Conservation (phyloP, 2,888 invertebrate species). For the Boloria euphrosyne region DNA sequence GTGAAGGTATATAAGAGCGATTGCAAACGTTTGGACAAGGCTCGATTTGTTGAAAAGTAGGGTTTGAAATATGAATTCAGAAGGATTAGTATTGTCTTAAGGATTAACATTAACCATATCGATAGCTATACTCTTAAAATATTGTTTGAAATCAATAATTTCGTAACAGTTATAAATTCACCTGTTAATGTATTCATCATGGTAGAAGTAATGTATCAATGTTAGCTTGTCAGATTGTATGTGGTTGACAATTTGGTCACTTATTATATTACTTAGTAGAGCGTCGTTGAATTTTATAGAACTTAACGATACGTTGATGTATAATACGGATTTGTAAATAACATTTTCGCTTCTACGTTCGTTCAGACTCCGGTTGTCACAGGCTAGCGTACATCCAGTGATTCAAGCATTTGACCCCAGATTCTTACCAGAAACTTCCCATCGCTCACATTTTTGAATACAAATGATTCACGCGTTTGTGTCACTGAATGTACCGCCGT, state of each 20-base stretch:
- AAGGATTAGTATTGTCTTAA: constrained; percentile 59
- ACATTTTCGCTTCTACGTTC: constrained; percentile 60
- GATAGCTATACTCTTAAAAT: constrained; percentile 65
- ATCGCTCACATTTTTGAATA: neutral
- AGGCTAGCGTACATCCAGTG: constrained; percentile 39
- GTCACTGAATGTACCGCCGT: constrained; percentile 45
- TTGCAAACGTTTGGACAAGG: constrained; percentile 47
- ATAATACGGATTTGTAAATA: constrained; percentile 63
- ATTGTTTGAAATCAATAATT: constrained; percentile 71
- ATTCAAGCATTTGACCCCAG: constrained; percentile 29
- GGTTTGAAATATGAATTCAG: constrained; percentile 65
- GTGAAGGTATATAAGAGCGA: constrained; percentile 52
- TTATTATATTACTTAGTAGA: constrained; percentile 64
- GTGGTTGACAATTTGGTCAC: constrained; percentile 68
- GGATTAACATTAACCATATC: constrained; percentile 75
- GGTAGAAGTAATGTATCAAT: constrained; percentile 73
- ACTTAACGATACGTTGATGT: constrained; percentile 56
- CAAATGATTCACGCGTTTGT: constrained; percentile 8
- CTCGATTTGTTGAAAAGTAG: constrained; percentile 51
- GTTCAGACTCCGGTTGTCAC: constrained; percentile 47
- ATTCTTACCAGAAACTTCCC: neutral
- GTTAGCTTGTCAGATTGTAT: constrained; percentile 76
- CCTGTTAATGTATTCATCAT: constrained; percentile 80
- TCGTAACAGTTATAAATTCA: constrained; percentile 73
- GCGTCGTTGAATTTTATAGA: constrained; percentile 71